Percentiles rank a stretch among this genome's conserved stretches.
These are phyloP conservation scores for Avahi laniger DNA, from an alignment of 2,797 vertebrate species.

Conservation along the genomic window DNA sequence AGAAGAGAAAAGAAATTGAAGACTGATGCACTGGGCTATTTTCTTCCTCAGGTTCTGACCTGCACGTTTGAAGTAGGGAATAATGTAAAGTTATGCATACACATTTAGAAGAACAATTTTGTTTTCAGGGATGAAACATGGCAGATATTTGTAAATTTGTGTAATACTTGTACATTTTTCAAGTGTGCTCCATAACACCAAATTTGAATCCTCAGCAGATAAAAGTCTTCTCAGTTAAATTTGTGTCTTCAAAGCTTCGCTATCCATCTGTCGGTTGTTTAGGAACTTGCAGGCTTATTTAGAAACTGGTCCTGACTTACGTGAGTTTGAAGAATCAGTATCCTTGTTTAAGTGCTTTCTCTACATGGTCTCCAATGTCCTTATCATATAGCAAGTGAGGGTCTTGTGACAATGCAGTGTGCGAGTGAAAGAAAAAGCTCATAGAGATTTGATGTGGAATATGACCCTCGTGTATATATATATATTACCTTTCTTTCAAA, in stretches of 20 bases:
- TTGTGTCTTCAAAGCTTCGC: neutral
- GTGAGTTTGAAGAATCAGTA: neutral
- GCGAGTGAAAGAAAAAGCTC: neutral
- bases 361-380: neutral
- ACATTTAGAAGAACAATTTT: neutral
- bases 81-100: neutral
- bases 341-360: neutral
- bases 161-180: neutral
- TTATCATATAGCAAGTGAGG: neutral
- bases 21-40: neutral
- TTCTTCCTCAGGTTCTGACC: neutral
- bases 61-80: neutral
- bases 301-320: neutral
- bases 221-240: neutral
- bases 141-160: neutral
- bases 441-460: neutral
- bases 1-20: neutral
- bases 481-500: neutral
- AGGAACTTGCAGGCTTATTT: neutral
- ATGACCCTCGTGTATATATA: too few relatives aligned
- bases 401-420: neutral
- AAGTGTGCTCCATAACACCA: neutral
- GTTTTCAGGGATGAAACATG: neutral
- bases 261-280: neutral
- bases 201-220: neutral